Percentiles rank a stretch among this genome's conserved stretches.
These are phyloP conservation scores for Anas platyrhynchos DNA, from an alignment of 2,113 vertebrate genomes.

Conservation along the genomic window DNA sequence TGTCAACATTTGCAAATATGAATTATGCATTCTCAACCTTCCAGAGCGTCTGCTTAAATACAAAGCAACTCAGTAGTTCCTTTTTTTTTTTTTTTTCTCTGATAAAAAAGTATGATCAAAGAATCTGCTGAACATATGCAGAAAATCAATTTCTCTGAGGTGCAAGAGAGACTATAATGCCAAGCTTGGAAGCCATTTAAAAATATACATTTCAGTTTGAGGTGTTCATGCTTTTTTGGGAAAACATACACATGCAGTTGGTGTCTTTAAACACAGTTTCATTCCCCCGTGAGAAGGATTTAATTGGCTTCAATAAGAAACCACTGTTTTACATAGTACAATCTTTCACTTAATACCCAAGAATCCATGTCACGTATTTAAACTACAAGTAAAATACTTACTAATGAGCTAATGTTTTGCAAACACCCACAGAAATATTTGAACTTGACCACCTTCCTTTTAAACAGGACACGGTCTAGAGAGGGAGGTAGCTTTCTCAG, in stretches of 20 bases:
- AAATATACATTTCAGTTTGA: background rate
- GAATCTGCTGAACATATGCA: background rate
- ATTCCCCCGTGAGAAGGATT: background rate
- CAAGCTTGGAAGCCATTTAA: slow-evolving; percentile 12
- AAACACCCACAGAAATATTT: background rate
- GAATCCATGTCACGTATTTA: background rate
- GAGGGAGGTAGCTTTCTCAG: background rate
- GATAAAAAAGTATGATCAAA: background rate
- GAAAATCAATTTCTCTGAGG: background rate
- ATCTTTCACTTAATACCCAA: background rate
- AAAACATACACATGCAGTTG: background rate
- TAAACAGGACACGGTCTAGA: background rate
- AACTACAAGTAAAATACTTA: slow-evolving; percentile 2
- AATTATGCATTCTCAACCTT: background rate
- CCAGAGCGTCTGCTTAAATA: background rate
- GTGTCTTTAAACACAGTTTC: slow-evolving; percentile 25
- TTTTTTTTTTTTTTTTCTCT: background rate
- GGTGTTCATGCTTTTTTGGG: slow-evolving; percentile 3
- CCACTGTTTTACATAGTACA: background rate
- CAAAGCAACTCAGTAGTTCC: background rate
- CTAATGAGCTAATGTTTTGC: slow-evolving; percentile 34
- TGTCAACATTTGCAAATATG: background rate
- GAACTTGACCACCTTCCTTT: background rate
- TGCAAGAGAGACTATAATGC: background rate
- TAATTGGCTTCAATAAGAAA: slow-evolving; percentile 45